Percentiles rank a stretch among this genome's conserved stretches.
These are phyloP conservation scores for Trissolcus brochymenae DNA, from an alignment of 2,888 invertebrate genomes.

Conservation along the genomic window DNA sequence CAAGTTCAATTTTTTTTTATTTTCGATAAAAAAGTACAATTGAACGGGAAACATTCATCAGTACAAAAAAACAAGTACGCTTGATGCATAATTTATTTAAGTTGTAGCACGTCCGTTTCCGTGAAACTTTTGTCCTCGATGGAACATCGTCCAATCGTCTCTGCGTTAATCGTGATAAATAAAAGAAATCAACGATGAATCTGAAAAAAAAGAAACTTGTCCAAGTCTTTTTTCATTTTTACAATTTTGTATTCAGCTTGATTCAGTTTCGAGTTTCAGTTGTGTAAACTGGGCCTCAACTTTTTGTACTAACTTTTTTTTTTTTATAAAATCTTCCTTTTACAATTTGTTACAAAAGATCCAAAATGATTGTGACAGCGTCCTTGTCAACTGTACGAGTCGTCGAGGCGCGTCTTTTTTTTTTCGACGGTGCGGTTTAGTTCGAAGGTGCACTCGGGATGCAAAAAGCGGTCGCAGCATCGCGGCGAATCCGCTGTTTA, in stretches of 20 bases:
- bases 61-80: conserved; percentile 15
- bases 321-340: too few species aligned
- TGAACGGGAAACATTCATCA: not conserved
- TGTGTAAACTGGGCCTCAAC: too few species aligned
- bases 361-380: not conserved
- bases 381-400: not conserved
- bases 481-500: conserved; percentile 44
- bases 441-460: too few species aligned
- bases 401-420: too few species aligned
- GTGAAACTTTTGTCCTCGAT: conserved; percentile 47
- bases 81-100: conserved; percentile 55
- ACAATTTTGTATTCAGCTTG: too few species aligned
- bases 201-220: not conserved
- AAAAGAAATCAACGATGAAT: not conserved
- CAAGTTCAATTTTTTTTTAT: not conserved
- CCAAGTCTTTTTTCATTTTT: too few species aligned
- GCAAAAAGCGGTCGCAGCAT: conserved; percentile 18
- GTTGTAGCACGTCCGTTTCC: conserved; percentile 12
- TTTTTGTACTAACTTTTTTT: too few species aligned
- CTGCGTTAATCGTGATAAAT: too few species aligned
- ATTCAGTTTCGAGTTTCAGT: too few species aligned
- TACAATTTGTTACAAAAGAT: too few species aligned
- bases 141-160: conserved; percentile 26
- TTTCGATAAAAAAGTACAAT: not conserved
- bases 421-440: too few species aligned